Conservation (phyloP, 2,797 vertebrate species). For the Sebastes wilsoni region DNA sequence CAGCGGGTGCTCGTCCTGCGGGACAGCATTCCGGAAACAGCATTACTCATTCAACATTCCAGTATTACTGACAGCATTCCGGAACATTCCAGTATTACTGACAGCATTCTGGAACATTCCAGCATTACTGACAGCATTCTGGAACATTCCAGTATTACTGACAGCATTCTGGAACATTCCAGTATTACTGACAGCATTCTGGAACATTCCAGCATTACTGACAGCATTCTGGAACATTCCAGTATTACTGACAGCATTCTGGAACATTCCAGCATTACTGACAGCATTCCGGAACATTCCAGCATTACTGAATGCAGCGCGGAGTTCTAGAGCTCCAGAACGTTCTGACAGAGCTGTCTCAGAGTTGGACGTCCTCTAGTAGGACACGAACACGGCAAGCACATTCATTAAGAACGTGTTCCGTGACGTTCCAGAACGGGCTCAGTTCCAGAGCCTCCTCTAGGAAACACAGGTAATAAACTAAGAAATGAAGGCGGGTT, state of each 20-base stretch:
- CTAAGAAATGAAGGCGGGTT: background rate
- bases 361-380: background rate
- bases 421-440: background rate
- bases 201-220: too few relatives aligned
- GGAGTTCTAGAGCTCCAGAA: background rate
- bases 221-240: too few relatives aligned
- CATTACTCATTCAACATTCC: background rate
- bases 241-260: too few relatives aligned
- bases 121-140: background rate
- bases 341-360: background rate
- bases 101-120: background rate
- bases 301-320: background rate
- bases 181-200: too few relatives aligned
- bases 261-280: too few relatives aligned
- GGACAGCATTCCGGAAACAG: background rate
- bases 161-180: too few relatives aligned
- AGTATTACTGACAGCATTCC: background rate
- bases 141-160: background rate
- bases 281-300: background rate
- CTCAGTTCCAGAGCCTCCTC: background rate
- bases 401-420: background rate
- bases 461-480: background rate
- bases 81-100: background rate
- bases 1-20: constrained; percentile 13
- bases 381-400: background rate